Evolutionary conservation across 2,113 vertebrate species (phyloP), one percentile per base, ranked within the genome.

Genomic region (Osmerus eperlanus): DNA sequence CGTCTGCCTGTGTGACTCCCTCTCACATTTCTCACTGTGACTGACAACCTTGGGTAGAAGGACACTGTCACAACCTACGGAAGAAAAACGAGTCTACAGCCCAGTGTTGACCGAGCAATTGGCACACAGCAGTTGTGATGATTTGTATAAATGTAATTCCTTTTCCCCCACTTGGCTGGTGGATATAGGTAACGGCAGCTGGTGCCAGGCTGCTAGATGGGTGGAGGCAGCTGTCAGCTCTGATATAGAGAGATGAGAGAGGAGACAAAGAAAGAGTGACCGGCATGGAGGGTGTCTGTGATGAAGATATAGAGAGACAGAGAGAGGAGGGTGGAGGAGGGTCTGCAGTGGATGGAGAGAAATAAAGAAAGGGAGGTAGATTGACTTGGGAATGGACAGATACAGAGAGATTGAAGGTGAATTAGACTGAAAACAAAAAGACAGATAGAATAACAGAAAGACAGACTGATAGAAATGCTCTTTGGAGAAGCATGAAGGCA

Each of bases 51-150:
- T 62, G 55, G 62, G 58, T 19, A 21, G 3, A 70, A 65, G 52
- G 67, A 65, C 2, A 47, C 23, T 47, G 74, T 56, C 78, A 72
- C 32, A 65, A 65, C 62, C 72, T 63, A 6, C 41, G 7, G 9
- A 47, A 12, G 41, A 47, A 47, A 47, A 47, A 11, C 41, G 1
- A 47, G 41, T 47, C 41, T 47, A 47, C 41, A 5, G 7, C 41
- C 41, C 41, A 47, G 41, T 47, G 41, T 47, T 1, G 8, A 47
- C 41, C 41, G 7, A 47, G 41, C 41, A 2, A 47, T 12, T 47
- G 41, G 41, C 41, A 47, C 4, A 2, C 7, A 12, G 41, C 9
- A 12, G 41, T 12, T 4, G 13, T 21, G 58, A 59, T 59, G 58
- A 59, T 59, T 6, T 63, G 25, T 63, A 63, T 63, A 4, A 6